Evolutionary conservation across 2,888 invertebrate genomes (phyloP), one percentile per base, ranked within the genome.

Genomic region (Strigamia maritima): DNA sequence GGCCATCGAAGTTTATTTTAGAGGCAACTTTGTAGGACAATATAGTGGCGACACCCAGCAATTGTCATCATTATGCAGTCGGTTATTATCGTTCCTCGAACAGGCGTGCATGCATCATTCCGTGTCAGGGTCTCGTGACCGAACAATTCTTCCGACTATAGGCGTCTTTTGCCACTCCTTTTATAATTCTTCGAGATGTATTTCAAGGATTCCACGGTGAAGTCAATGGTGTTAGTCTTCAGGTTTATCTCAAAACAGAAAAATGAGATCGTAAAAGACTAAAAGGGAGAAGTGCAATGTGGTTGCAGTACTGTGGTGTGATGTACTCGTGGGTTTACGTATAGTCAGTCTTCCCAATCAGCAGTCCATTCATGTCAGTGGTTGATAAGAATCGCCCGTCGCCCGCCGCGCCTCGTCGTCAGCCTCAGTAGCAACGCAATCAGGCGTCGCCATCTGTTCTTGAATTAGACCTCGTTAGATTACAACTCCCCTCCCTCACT

Each of bases 401-500:
- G 70, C 70, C 70, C 70, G 70, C 40, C 75, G 75, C 75, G 75
- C 75, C 75, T 75, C 75, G 35, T 40, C 75, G 40, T 75, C 75
- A 75, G 75, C 75, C 75, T 40, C 75, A 40, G 40, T 70, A 70
- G 70, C 70, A 70, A 70, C 70, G 70, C 70, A 70, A 70, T 70
- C 70, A 70, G 70, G 70, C 70, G 70, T 75, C 75, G 75, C 75
- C 75, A 38, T 75, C 75, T 40, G 75, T 40, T 38, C 75, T 40
- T 75, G 75, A 75, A 75, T 75, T 40, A 75, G 75, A 40, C 75
- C 75, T 75, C 75, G 75, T 75, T 75, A 75, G 40, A 35, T 75
- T 75, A 40, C 35, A 35, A 75, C 75, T 75, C 40, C 75, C 40
- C 75, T 75, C 38, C 40, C 28, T 74, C 74, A 35, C 31, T 74